Evolutionary conservation across 2,113 vertebrate species (phyloP).

Genomic region (Tetrax tetrax): DNA sequence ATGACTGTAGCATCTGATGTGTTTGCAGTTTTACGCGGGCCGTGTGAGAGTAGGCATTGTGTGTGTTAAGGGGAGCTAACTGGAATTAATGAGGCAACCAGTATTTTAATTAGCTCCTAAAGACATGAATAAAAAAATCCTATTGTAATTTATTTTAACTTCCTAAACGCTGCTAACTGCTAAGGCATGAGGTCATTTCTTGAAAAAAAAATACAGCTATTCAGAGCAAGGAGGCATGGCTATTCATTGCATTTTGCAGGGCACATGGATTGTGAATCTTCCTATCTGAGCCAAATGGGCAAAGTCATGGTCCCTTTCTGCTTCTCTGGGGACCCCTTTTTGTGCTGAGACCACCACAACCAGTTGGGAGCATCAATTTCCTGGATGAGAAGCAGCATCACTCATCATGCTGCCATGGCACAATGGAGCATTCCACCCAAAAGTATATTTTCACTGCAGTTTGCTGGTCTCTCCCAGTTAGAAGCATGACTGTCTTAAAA

Average conservation of each 20-base stretch:
- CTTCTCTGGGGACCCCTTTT: background rate
- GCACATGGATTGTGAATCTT: background rate
- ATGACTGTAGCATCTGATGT: background rate
- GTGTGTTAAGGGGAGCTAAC: background rate
- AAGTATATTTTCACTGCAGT: background rate
- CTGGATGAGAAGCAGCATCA: background rate
- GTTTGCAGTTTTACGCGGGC: background rate
- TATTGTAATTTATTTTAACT: background rate
- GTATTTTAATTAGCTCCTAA: slow-evolving; percentile 9
- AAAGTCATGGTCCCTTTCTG: background rate
- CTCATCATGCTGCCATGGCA: background rate
- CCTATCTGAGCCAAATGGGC: background rate
- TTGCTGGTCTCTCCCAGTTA: background rate
- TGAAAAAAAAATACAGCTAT: background rate
- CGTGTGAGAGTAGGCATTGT: background rate
- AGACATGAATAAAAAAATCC: background rate
- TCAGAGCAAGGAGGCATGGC: background rate
- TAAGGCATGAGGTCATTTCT: background rate
- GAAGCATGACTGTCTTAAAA: background rate
- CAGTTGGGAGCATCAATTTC: background rate
- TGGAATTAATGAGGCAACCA: background rate
- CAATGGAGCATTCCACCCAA: background rate
- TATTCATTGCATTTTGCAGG: background rate
- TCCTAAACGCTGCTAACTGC: background rate
- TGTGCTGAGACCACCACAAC: background rate